Base-by-base conservation (phyloP, 2,797 vertebrate genomes). In the Enteromius unitaeniatus region DNA sequence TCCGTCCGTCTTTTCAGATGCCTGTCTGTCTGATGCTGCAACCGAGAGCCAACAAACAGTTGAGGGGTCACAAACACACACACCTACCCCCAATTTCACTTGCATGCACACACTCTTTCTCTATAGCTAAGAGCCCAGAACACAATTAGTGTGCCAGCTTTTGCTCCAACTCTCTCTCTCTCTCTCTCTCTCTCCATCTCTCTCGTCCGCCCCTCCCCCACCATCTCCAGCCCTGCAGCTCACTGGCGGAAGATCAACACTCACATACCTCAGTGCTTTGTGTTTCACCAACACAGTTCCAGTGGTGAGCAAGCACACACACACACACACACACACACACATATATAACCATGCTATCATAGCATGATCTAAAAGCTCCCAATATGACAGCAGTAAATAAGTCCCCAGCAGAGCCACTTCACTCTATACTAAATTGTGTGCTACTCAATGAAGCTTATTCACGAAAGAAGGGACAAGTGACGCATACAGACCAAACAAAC, bases 211-310 rank as follows among this genome's bases (percentile, higher is more conserved):
- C 93, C 94, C 88, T 92, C 93, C 93, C 93, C 93, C 93, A 90
- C 90, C 88, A 92, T 93, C 91, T 92, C 88, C 78, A 89, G 90
- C 89, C 88, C 92, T 93, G 91, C 92, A 94, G 93, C 91, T 90
- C 89, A 90, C 92, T 94, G 93, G 93, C 92, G 92, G 92, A 91
- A 91, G 92, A 92, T 91, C 90, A 93, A 92, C 93, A 93, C 92
- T 91, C 89, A 91, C 93, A 94, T 93, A 92, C 92, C 93, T 93
- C 88, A 69, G 90, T 92, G 91, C 90, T 92, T 94, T 94, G 92
- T 94, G 91, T 90, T 93, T 90, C 85, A 89, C 78, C 78, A 88
- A 86, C 85, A 85, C 85, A 86, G 83, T 65, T 81, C 83, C 80
- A 86, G 81, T 19, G 40, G 42, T 91, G 88, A 67, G 42, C 47